These are phyloP conservation scores for Pharmacophagus antenor DNA, from an alignment of 2,888 invertebrate species.

Conservation along the genomic window DNA sequence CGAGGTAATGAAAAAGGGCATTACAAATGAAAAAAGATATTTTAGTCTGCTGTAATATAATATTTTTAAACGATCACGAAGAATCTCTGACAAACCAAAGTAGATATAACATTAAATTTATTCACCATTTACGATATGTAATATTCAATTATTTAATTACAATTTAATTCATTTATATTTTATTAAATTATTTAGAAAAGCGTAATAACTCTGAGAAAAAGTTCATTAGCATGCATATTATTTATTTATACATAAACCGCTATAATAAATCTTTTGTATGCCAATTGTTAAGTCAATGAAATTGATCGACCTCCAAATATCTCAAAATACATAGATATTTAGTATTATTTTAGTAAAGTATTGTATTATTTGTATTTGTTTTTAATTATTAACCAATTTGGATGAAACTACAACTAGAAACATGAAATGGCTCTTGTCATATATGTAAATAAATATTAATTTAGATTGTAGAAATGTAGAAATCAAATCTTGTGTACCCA, in stretches of 20 bases:
- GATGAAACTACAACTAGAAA: too few relatives aligned
- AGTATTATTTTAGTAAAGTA: not conserved
- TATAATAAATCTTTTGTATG: too few relatives aligned
- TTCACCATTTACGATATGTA: constrained; percentile 31
- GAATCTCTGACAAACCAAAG: constrained; percentile 2
- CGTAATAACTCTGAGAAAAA: too few relatives aligned
- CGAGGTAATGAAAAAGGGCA: constrained; percentile 36
- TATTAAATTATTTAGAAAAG: not conserved
- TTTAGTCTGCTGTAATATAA: constrained; percentile 23
- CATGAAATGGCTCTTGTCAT: too few relatives aligned
- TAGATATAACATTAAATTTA: constrained; percentile 17
- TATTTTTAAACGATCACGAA: constrained; percentile 26
- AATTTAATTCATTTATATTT: not conserved
- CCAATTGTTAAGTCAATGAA: too few relatives aligned
- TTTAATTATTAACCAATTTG: not conserved
- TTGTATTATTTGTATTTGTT: constrained; percentile 1
- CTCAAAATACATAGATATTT: not conserved
- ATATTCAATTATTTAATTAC: not conserved
- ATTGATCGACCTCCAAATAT: not conserved
- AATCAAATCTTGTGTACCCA: not conserved
- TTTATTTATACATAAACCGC: too few relatives aligned
- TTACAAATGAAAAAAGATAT: constrained; percentile 25
- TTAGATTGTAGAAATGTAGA: too few relatives aligned
- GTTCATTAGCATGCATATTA: too few relatives aligned
- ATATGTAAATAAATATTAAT: too few relatives aligned